A percentile compares a stretch with the other conserved stretches of the same genome.
Evolutionary conservation across 2,113 vertebrate species (phyloP).

Genomic region (Anolis carolinensis): DNA sequence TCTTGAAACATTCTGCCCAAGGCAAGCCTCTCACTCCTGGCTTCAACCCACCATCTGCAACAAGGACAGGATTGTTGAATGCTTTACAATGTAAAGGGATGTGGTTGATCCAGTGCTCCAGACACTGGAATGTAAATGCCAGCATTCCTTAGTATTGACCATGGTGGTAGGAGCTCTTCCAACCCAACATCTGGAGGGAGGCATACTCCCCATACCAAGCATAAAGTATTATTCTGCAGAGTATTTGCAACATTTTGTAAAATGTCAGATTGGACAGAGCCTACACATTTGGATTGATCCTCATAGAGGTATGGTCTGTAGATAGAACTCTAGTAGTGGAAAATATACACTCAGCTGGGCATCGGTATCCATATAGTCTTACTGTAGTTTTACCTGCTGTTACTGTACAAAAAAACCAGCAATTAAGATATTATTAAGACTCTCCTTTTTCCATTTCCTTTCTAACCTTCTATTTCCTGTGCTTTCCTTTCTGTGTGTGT

Average conservation of each 20-base stretch:
- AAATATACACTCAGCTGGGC: neutral
- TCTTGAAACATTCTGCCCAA: neutral
- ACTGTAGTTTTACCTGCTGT: neutral
- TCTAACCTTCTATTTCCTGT: neutral
- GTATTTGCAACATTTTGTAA: neutral
- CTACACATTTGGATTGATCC: neutral
- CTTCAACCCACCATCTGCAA: neutral
- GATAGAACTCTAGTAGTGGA: neutral
- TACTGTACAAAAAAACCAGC: neutral
- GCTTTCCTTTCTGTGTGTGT: neutral
- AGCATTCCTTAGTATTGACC: no score
- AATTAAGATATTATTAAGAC: neutral
- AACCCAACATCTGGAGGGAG: no score
- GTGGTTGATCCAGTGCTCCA: no score
- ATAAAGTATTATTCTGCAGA: neutral
- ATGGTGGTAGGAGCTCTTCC: no score
- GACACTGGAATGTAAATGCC: no score
- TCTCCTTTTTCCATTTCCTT: neutral
- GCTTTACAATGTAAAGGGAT: neutral
- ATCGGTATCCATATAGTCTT: neutral
- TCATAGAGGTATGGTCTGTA: neutral
- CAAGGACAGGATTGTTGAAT: neutral
- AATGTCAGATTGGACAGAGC: no score
- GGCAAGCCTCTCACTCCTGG: neutral
- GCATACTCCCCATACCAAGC: neutral